Evolutionary conservation across 2,113 vertebrate species (phyloP).

Genomic region (Dicerorhinus sumatrensis): DNA sequence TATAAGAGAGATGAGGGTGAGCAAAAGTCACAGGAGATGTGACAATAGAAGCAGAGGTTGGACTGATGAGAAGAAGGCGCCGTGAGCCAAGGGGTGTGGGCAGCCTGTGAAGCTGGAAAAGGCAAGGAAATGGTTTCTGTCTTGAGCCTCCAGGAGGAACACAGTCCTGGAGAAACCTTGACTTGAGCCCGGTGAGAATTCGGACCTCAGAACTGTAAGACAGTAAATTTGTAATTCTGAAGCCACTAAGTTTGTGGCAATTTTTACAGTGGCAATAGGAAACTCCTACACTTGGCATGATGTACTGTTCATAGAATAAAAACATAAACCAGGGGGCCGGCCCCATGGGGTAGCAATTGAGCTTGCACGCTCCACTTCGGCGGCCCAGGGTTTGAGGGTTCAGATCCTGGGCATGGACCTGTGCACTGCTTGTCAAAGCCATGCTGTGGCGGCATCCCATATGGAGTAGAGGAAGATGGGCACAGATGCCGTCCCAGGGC

Average conservation of each 20-base stretch:
- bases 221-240: not conserved
- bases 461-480: no score
- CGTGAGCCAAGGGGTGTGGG: fast-evolving
- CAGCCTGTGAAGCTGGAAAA: not conserved
- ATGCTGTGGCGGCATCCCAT: no score
- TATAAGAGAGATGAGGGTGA: not conserved
- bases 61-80: not conserved
- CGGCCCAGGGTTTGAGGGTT: no score
- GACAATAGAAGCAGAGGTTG: not conserved
- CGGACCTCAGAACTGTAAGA: not conserved
- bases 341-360: no score
- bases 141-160: not conserved
- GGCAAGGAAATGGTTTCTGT: fast-evolving
- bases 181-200: not conserved
- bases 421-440: no score
- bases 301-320: not conserved
- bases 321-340: not conserved
- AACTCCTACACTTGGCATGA: not conserved
- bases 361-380: no score
- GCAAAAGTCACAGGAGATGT: not conserved
- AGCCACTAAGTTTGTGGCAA: not conserved
- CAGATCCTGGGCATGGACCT: no score
- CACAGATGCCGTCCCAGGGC: no score
- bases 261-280: not conserved
- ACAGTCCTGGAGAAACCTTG: not conserved